Conservation (phyloP, 1,140 invertebrate species). For the Meteorus sp. region DNA sequence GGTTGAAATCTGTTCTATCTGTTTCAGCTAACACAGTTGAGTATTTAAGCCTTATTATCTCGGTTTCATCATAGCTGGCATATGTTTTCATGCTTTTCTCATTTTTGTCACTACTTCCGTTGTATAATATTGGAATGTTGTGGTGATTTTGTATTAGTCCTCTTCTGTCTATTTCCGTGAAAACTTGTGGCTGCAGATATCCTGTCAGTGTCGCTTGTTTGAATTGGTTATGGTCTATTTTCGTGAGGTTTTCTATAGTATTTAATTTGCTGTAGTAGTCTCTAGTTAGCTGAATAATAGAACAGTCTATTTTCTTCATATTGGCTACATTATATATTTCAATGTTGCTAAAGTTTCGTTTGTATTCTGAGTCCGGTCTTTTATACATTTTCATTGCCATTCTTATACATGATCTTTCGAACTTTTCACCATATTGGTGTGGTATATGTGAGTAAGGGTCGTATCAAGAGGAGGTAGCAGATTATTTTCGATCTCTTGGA, state of each 20-base stretch:
- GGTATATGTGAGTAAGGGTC: conserved; percentile 5
- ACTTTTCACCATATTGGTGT: conserved; percentile 10
- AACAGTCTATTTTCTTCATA: background rate
- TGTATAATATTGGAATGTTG: too few relatives aligned
- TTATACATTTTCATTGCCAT: background rate
- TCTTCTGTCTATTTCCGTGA: too few relatives aligned
- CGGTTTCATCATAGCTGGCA: too few relatives aligned
- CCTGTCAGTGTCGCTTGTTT: too few relatives aligned
- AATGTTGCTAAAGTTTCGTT: background rate
- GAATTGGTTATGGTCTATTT: too few relatives aligned
- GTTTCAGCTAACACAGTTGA: too few relatives aligned
- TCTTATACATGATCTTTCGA: background rate
- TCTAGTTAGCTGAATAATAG: background rate
- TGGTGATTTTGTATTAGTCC: too few relatives aligned
- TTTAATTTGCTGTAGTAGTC: background rate
- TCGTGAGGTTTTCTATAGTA: background rate
- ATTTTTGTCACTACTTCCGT: too few relatives aligned
- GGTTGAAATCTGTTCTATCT: too few relatives aligned
- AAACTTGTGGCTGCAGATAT: too few relatives aligned
- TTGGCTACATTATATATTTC: background rate
- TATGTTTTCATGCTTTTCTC: too few relatives aligned
- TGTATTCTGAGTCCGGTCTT: background rate
- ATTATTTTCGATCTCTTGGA: conserved; percentile 17
- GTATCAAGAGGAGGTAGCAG: conserved; percentile 18
- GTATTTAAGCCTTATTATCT: too few relatives aligned